Base-by-base conservation (phyloP, 2,888 invertebrate genomes). In the Dolichopus griseipennis region DNA sequence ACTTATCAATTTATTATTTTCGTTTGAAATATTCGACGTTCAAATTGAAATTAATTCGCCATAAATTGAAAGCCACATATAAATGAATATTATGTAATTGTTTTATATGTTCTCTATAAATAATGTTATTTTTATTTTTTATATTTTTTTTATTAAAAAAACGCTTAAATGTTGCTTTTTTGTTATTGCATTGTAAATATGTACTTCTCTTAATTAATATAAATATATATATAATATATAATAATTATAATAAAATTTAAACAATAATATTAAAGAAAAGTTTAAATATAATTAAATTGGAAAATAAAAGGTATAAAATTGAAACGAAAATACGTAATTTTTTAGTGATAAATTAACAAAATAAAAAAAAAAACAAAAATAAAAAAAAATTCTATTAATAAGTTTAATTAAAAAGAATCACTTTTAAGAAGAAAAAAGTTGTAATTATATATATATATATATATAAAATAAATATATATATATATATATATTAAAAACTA, bases 261-360 rank as follows among this genome's bases (percentile, higher is more conserved):
- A 52, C 52, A 52, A 52, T n/a, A 52, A 52, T n/a, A 52, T 12
- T 52, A 18, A 52, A 52, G 18, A 52, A 52, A 52, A 52, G 5
- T 27, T 52, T 18, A 52, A 18, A 65, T 52, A 65, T 52, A 65
- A 37, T 52, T 61, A 65, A 33, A 65, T 62, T 62, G 62, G 3
- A 64, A 64, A 52, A 52, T 15, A 52, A 52, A 41, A 52, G 52
- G 52, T 52, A 52, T 52, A 18, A 52, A 52, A 52, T n/a, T 34
- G 18, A 37, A 64, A 64, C 64, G 64, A 64, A 64, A 64, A 64
- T 64, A 64, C 64, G 64, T 64, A 64, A 64, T n/a, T 64, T 64
- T 64, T 64, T 64, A 64, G 64, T 64, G 64, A 64, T 64, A 64
- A 64, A 33, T 34, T 34, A 37, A 64, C 33, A 64, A 63, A 63